Evolutionary conservation across 2,888 invertebrate species (phyloP).

Genomic region (Epiblema foenella): DNA sequence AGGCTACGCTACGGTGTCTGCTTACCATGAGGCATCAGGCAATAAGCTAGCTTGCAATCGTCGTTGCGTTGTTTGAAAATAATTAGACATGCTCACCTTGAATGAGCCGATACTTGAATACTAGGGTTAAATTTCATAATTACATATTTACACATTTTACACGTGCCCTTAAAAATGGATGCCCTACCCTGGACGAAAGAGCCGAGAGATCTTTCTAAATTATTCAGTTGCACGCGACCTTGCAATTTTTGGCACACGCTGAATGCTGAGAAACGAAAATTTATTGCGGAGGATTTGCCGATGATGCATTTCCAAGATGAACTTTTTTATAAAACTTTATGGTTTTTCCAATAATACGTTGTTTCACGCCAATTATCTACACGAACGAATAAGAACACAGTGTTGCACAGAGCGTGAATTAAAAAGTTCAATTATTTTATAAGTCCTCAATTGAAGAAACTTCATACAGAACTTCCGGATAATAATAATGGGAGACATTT

Average conservation of each 20-base stretch:
- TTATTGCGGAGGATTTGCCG: conserved; percentile 14
- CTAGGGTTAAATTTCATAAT: not conserved
- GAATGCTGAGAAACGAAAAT: conserved; percentile 23
- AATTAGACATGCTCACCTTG: not conserved
- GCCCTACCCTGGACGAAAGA: not conserved
- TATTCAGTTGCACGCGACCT: conserved; percentile 14
- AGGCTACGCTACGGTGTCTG: too few relatives aligned
- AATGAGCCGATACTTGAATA: not conserved
- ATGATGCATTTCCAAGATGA: conserved; percentile 24
- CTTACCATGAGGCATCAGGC: not conserved
- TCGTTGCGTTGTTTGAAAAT: not conserved
- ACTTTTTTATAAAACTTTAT: conserved; percentile 7
- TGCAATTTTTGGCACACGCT: conserved; percentile 34
- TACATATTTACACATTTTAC: not conserved
- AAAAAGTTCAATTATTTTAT: too few relatives aligned
- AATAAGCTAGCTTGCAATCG: not conserved
- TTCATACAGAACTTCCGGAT: too few relatives aligned
- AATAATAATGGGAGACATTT: too few relatives aligned
- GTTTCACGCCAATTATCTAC: too few relatives aligned
- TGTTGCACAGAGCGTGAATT: too few relatives aligned
- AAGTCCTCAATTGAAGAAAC: too few relatives aligned
- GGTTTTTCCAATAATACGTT: not conserved
- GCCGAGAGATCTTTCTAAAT: conserved; percentile 17
- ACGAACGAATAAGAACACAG: too few relatives aligned
- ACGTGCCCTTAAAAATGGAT: not conserved